Base-by-base conservation (phyloP, 2,888 invertebrate genomes). In the Micropterix aruncella region DNA sequence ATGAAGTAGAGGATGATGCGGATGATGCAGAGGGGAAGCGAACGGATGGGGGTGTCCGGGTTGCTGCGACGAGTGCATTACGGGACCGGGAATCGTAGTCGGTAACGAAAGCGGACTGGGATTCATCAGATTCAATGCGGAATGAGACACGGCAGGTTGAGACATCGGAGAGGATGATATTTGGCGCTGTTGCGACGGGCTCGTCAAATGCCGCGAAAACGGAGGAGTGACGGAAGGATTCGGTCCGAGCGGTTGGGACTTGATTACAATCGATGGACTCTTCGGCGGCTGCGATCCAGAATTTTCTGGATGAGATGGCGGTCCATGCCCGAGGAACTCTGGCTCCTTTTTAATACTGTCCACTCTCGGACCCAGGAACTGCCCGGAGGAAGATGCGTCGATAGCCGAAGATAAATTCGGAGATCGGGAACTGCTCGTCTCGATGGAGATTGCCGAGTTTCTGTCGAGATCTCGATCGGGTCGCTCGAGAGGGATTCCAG, bases 341-440 rank as follows among this genome's bases (percentile, higher is more conserved):
- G 82, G 81, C 59, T 84, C 83, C 52, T 83, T 83, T 58, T 84
- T 85, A 48, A 84, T 83, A 53, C 77, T 79, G 39, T 83, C 82
- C 52, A 82, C 66, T 52, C 76, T 72, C 15, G 83, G 80, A 4
- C 81, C 81, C 40, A 76, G 67, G 56, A 79, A 77, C 42, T 68
- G 65, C 57, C 70, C 70, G 19, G 69, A 65, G 52, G 70, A 62
- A 49, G 65, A 72, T 19, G 66, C 56, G 58, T 62, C 61, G 52
- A 72, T 70, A 58, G 65, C 67, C 49, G 66, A 60, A 45, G 70
- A 65, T 60, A 70, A 65, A 56, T 67, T 70, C 44, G 71, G 65
- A 38, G 71, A 69, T 49, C 69, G 59, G 50, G 67, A 68, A 47
- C 57, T 66, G 49, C 67, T 70, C 27, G 12, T 27, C 56, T 70